Evolutionary conservation across 1,140 invertebrate species (phyloP), one percentile per base, ranked within the genome.

Genomic region (Drosophila seguyi): DNA sequence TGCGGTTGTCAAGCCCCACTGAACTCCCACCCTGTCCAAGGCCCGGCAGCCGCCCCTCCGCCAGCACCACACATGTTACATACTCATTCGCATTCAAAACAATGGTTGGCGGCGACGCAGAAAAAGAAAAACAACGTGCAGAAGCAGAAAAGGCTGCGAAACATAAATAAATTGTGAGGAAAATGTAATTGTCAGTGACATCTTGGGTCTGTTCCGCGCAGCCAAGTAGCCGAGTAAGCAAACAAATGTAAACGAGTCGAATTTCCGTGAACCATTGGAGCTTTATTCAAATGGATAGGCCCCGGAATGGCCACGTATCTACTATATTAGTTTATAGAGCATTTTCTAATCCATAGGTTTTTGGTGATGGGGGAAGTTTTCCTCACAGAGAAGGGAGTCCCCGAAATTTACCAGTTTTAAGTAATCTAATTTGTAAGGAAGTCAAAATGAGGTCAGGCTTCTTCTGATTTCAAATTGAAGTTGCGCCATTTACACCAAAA

Each of bases 151-250:
- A 77, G 82, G 75, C 72, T 86, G 79, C 42, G 63, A 81, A 87
- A 82, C 68, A 79, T 82, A 77, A 81, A 82, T 86, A 87, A 87
- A 81, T 85, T 85, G 39, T 75, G 79, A 72, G 48, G 63, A 48
- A 63, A 82, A 87, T 87, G 82, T 87, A 87, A 86, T 87, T 86
- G 82, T 82, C 75, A 55, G 65, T 44, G 72, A 82, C 83, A 87
- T 82, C 83, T 87, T 85, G 79, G 74, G 50, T 60, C 61, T 67
- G 39, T 55, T 84, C 20, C 39, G 44, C 45, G 41, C 34, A 18
- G 65, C 65, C 60, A 65, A 67, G 39, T 25, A 47, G 50, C 81
- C 65, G 78, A 52, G 74, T 50, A 86, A 81, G 75, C 82, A 85
- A 81, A 81, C 66, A n/a, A n/a, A 80, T 68, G 83, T 62, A 63